Percentiles rank a stretch among this genome's conserved stretches.
phyloP scores from a whole-genome alignment of 30 jellyfish, hydroid and myxozoan species.

The Pseudorhiza aurosa region DNA sequence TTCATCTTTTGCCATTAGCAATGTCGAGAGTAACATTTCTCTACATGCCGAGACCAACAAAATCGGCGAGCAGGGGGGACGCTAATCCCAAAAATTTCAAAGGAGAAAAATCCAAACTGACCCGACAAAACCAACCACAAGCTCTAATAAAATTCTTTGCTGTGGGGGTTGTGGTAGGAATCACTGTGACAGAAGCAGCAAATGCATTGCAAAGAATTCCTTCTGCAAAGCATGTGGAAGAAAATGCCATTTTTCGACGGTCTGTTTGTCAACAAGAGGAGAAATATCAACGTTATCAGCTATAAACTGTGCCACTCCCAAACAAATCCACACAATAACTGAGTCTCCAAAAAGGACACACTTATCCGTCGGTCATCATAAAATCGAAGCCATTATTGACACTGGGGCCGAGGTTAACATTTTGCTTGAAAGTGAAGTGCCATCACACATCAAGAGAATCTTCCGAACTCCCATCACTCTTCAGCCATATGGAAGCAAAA shows the following conservation, averaged over 20 bases:
- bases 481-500: slow-evolving; percentile 6
- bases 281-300: background rate
- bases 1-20: background rate
- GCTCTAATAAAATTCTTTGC: background rate
- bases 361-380: background rate
- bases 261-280: slow-evolving; percentile 5
- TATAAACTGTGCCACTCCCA: background rate
- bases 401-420: slow-evolving; percentile 19
- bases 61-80: slow-evolving; percentile 39
- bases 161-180: slow-evolving; percentile 11
- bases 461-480: background rate
- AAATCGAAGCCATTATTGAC: slow-evolving; percentile 13
- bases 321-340: background rate
- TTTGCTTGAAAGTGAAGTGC: slow-evolving; percentile 11
- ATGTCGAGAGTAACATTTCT: background rate
- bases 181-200: slow-evolving; percentile 8
- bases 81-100: background rate
- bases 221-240: slow-evolving; percentile 29
- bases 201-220: slow-evolving; percentile 7
- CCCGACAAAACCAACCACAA: background rate
- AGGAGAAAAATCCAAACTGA: background rate
- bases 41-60: background rate
- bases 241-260: slow-evolving; percentile 20
- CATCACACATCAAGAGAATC: background rate
- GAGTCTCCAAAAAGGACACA: slow-evolving; percentile 1